Conservation (phyloP, 1,140 invertebrate species). For the Drosophila asahinai region DNA sequence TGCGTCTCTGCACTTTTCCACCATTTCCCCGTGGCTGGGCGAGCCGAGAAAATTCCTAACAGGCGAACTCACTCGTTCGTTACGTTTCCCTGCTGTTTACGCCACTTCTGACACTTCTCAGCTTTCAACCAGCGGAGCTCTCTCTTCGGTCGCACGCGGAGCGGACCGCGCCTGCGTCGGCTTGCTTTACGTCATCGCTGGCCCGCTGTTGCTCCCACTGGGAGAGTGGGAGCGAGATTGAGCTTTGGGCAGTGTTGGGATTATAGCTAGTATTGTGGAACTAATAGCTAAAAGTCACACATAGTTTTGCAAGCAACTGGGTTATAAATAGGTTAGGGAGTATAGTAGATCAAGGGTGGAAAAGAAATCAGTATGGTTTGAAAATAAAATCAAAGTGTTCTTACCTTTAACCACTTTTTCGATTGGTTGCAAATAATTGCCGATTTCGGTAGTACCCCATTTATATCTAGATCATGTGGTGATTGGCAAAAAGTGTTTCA, state of each 20-base stretch:
- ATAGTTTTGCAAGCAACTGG: neutral
- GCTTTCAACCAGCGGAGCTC: conserved; percentile 36
- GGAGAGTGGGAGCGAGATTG: conserved; percentile 24
- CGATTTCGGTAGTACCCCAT: too few species aligned
- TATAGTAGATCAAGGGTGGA: neutral
- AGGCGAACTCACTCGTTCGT: conserved; percentile 68
- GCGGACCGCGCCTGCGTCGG: conserved; percentile 51
- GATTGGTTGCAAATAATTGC: neutral
- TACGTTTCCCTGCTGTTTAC: conserved; percentile 79
- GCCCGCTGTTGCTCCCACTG: conserved; percentile 37
- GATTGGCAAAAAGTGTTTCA: too few species aligned
- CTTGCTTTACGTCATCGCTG: conserved; percentile 71
- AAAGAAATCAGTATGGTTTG: neutral
- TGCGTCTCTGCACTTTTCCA: conserved; percentile 63
- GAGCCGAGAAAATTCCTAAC: conserved; percentile 80
- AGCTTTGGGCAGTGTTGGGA: conserved; percentile 23
- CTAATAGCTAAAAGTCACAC: neutral
- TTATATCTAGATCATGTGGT: too few species aligned
- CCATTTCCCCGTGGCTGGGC: conserved; percentile 60
- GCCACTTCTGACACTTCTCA: conserved; percentile 77
- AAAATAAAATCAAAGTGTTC: neutral
- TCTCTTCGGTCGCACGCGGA: conserved; percentile 20
- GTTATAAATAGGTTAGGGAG: neutral
- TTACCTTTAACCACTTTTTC: neutral
- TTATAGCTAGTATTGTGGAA: neutral